These are phyloP conservation scores for Hirtodrosophila histrioides DNA, from an alignment of 2,888 invertebrate genomes.

Conservation along the genomic window DNA sequence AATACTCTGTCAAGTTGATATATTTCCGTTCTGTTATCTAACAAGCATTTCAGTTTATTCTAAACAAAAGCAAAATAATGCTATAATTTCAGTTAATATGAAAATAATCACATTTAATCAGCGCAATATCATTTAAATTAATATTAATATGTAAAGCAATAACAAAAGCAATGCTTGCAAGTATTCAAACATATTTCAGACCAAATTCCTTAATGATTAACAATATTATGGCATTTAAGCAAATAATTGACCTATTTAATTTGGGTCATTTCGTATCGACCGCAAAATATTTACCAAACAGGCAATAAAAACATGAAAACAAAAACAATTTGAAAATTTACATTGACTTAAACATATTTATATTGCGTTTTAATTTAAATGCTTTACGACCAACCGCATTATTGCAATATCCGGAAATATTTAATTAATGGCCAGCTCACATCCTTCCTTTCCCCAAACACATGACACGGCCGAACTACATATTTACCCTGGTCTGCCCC, in stretches of 20 bases:
- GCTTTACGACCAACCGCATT: conserved; percentile 37
- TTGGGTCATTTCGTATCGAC: conserved; percentile 42
- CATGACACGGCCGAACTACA: conserved; percentile 1
- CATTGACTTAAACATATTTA: conserved; percentile 27
- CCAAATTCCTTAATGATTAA: too few species aligned
- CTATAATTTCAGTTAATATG: too few species aligned
- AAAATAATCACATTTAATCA: too few species aligned
- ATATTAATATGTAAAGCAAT: too few species aligned
- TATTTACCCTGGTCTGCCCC: background rate
- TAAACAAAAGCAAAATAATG: too few species aligned
- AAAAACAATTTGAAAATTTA: conserved; percentile 4
- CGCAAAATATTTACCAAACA: conserved; percentile 40
- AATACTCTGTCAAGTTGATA: too few species aligned
- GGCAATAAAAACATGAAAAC: conserved; percentile 9
- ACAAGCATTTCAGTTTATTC: too few species aligned
- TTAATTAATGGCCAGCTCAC: conserved; percentile 51
- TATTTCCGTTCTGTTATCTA: too few species aligned
- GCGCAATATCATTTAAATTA: too few species aligned
- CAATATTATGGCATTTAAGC: background rate
- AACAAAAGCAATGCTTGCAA: too few species aligned
- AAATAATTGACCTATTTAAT: conserved; percentile 58
- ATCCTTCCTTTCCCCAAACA: background rate
- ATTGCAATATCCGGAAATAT: conserved; percentile 41
- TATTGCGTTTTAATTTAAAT: conserved; percentile 52
- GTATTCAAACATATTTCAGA: too few species aligned